Percentiles rank a stretch among this genome's conserved stretches.
Conservation (phyloP, 2,888 invertebrate species). For the Hemicrepidius hirtus region DNA sequence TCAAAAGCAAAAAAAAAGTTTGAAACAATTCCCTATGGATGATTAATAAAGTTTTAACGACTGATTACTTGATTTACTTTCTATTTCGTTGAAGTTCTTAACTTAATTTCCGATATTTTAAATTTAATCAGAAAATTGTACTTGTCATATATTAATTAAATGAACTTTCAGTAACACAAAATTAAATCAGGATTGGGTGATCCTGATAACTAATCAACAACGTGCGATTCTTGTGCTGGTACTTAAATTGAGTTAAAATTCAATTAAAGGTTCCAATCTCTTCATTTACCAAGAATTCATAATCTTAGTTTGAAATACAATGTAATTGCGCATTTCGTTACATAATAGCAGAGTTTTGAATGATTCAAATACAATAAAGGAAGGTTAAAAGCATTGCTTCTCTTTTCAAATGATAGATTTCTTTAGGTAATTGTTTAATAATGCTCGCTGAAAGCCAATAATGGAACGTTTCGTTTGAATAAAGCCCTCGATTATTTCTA, state of each 20-base stretch:
- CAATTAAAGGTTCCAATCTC: conserved; percentile 1
- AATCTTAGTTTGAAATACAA: not conserved
- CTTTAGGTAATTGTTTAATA: conserved; percentile 23
- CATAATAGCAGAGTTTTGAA: not conserved
- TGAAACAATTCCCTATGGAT: too few relatives aligned
- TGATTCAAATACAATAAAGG: not conserved
- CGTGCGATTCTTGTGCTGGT: not conserved
- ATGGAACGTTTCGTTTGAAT: not conserved
- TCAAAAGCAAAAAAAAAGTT: too few relatives aligned
- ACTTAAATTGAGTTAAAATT: conserved; percentile 10
- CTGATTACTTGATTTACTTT: too few relatives aligned
- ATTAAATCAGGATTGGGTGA: not conserved
- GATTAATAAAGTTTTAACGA: too few relatives aligned
- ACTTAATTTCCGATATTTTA: too few relatives aligned
- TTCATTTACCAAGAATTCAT: not conserved
- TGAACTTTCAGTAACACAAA: too few relatives aligned
- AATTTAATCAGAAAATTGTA: too few relatives aligned
- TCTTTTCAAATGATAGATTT: not conserved
- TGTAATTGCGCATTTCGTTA: conserved; percentile 15
- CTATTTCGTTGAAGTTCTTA: too few relatives aligned
- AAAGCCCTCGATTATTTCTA: not conserved
- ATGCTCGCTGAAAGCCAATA: not conserved
- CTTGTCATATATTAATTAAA: too few relatives aligned
- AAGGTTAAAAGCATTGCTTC: not conserved
- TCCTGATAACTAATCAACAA: not conserved